phyloP scores from a whole-genome alignment of 2,113 vertebrate genomes.

The Callocephalon fimbriatum region DNA sequence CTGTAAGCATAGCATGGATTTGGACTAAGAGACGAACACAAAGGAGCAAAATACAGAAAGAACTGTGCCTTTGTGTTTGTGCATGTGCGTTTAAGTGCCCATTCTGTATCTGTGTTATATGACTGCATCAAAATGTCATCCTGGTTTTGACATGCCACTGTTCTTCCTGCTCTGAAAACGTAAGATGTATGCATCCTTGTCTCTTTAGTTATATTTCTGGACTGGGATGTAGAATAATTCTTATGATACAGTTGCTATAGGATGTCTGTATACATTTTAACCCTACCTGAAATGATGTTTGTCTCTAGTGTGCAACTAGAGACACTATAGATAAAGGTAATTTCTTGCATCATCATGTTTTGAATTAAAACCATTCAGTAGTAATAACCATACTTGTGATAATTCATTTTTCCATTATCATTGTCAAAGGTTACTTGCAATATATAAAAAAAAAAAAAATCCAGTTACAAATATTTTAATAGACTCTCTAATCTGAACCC shows the following conservation, averaged over 20 bases:
- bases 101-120: accelerated
- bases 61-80: background rate
- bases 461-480: background rate
- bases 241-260: background rate
- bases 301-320: background rate
- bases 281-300: background rate
- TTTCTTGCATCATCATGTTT: background rate
- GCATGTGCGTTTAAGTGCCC: accelerated
- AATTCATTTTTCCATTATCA: background rate
- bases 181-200: background rate
- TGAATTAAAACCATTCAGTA: background rate
- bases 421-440: background rate
- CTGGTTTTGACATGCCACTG: background rate
- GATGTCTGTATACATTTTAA: background rate
- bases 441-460: background rate
- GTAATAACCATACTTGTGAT: background rate
- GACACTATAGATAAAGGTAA: background rate
- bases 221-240: background rate
- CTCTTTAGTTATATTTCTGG: background rate
- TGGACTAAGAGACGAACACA: background rate
- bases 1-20: background rate
- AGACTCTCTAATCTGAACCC: background rate
- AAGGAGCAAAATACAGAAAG: background rate
- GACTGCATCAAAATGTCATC: background rate
- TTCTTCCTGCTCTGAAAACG: background rate